Evolutionary conservation across 2,888 invertebrate genomes (phyloP).

Genomic region (Epirrita christyi): DNA sequence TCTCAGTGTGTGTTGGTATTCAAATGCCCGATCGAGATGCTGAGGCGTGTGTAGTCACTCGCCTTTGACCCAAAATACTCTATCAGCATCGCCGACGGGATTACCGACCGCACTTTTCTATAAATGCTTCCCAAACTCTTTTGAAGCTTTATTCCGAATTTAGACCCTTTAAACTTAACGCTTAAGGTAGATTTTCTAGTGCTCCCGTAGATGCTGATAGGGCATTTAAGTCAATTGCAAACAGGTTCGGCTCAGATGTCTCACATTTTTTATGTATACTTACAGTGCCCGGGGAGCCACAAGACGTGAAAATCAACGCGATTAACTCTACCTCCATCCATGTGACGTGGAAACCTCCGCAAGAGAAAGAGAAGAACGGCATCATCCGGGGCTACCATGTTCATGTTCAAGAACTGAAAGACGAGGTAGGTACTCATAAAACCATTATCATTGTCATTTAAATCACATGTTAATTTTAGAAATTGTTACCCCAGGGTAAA

Average conservation of each 20-base stretch:
- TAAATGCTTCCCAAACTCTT: conserved; percentile 42
- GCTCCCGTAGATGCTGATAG: conserved; percentile 84
- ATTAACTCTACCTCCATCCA: conserved; percentile 98
- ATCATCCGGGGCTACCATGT: conserved; percentile 98
- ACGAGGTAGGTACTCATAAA: conserved; percentile 86
- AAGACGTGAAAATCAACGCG: conserved; percentile 94
- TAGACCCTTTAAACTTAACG: conserved; percentile 61
- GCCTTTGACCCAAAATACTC: conserved; percentile 75
- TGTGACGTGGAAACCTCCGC: conserved; percentile 97
- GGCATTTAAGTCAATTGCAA: conserved; percentile 71
- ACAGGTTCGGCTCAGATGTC: conserved; percentile 52
- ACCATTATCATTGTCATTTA: conserved; percentile 2
- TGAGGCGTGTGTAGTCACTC: conserved; percentile 69
- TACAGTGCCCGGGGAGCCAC: conserved; percentile 98
- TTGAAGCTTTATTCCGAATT: conserved; percentile 61
- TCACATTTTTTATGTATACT: conserved; percentile 59
- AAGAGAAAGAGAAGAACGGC: conserved; percentile 96
- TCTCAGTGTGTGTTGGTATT: conserved; percentile 89
- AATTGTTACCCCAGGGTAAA: conserved; percentile 82
- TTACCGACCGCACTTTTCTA: conserved; percentile 73
- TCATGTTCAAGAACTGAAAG: conserved; percentile 95
- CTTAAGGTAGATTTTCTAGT: conserved; percentile 74
- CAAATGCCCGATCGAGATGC: conserved; percentile 87
- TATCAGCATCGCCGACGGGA: conserved; percentile 79
- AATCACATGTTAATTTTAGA: conserved; percentile 20